Evolutionary conservation across 1,140 invertebrate genomes (phyloP).

Genomic region (Apis laboriosa): DNA sequence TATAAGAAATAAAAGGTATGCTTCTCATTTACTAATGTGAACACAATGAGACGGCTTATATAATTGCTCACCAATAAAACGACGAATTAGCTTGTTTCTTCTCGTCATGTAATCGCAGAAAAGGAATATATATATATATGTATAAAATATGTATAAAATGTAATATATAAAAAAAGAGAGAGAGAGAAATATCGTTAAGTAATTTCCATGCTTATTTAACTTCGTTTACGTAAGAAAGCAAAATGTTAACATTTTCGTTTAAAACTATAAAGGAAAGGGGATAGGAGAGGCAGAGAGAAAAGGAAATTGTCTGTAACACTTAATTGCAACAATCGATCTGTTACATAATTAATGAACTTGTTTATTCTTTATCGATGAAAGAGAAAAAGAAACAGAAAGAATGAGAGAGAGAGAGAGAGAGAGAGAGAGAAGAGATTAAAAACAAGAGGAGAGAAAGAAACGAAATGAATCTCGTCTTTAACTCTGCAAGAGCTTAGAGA

Average conservation of each 20-base stretch:
- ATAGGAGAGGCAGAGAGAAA: background rate
- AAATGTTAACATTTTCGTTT: conserved; percentile 25
- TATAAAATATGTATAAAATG: no score
- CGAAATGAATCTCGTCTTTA: background rate
- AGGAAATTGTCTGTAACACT: background rate
- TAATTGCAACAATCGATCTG: conserved; percentile 36
- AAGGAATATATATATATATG: no score
- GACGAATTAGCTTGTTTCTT: conserved; percentile 12
- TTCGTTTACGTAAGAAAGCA: conserved; percentile 16
- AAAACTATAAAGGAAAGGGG: background rate
- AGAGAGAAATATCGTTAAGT: background rate
- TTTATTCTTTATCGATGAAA: background rate
- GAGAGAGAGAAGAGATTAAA: background rate
- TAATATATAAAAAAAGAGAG: no score
- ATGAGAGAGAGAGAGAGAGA: background rate
- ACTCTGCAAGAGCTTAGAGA: background rate
- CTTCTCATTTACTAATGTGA: conserved; percentile 1
- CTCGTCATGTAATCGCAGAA: background rate
- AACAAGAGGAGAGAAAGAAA: background rate
- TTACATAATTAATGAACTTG: conserved; percentile 41
- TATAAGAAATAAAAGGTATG: background rate
- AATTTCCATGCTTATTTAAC: conserved; percentile 16
- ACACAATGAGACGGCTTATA: conserved; percentile 5
- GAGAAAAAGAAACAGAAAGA: background rate
- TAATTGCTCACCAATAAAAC: conserved; percentile 20